These are phyloP conservation scores for Gila robusta DNA, from an alignment of 2,797 vertebrate species.

Conservation along the genomic window DNA sequence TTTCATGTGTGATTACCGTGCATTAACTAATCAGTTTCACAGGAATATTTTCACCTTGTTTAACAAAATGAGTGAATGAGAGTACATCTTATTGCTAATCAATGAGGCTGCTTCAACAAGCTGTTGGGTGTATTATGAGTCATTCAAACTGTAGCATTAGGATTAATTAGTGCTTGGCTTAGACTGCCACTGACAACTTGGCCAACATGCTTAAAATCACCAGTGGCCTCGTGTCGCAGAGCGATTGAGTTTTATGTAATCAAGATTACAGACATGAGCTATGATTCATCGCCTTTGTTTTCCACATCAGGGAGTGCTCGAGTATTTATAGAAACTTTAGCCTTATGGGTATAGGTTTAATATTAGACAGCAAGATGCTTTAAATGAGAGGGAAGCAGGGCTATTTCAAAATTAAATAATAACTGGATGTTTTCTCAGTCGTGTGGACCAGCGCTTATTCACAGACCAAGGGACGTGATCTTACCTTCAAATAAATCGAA, in stretches of 20 bases:
- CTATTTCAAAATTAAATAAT: slow-evolving; percentile 37
- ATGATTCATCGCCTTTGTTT: slow-evolving; percentile 60
- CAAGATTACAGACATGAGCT: slow-evolving; percentile 51
- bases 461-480: background rate
- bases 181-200: slow-evolving; percentile 37
- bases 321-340: slow-evolving; percentile 50
- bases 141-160: slow-evolving; percentile 1
- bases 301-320: slow-evolving; percentile 27
- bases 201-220: slow-evolving; percentile 33
- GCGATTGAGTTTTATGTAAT: slow-evolving; percentile 56
- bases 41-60: background rate
- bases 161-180: slow-evolving; percentile 27
- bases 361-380: slow-evolving; percentile 44
- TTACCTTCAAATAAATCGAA: slow-evolving; percentile 16
- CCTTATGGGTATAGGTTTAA: slow-evolving; percentile 29
- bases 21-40: background rate
- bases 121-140: background rate
- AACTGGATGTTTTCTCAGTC: slow-evolving; percentile 27
- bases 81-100: slow-evolving; percentile 7
- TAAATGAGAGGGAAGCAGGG: slow-evolving; percentile 30
- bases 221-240: slow-evolving; percentile 16
- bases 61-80: slow-evolving; percentile 16
- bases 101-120: background rate
- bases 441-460: background rate
- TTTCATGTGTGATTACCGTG: background rate